These are phyloP conservation scores for Chloroceryle amazona DNA, from an alignment of 2,797 vertebrate genomes.

Conservation along the genomic window DNA sequence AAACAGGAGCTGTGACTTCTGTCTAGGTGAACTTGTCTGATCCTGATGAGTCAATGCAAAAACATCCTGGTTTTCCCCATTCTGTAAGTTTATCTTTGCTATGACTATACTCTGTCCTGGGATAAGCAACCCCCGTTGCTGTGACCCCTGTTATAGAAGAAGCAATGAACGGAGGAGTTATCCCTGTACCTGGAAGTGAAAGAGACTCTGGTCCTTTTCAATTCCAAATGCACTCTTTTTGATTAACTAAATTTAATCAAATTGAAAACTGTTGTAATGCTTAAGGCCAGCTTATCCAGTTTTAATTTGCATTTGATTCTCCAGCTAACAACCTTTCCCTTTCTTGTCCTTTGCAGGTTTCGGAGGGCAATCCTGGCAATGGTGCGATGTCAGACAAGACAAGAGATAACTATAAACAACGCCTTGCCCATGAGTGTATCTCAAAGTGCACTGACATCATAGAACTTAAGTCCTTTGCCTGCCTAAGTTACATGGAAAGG, in stretches of 20 bases:
- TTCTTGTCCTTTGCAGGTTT: constrained; percentile 71
- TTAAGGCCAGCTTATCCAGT: neutral
- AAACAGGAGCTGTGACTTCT: neutral
- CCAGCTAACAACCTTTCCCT: neutral
- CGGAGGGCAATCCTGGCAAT: constrained; percentile 91
- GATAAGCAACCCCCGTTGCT: neutral
- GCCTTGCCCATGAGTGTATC: constrained; percentile 87
- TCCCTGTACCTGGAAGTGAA: neutral
- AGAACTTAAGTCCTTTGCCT: constrained; percentile 4
- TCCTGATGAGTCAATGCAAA: neutral
- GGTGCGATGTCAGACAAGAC: constrained; percentile 91
- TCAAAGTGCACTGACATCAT: constrained; percentile 53
- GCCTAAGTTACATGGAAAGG: neutral
- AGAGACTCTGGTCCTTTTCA: neutral
- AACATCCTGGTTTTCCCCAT: rapidly evolving
- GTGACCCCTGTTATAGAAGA: neutral
- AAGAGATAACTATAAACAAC: constrained; percentile 87
- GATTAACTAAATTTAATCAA: neutral
- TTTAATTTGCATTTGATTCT: neutral
- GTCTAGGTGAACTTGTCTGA: neutral
- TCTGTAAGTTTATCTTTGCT: neutral
- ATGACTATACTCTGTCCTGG: rapidly evolving
- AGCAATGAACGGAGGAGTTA: neutral
- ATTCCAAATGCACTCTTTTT: neutral
- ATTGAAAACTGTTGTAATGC: neutral